phyloP scores from a whole-genome alignment of 2,797 vertebrate species.

The Arvicola amphibius region DNA sequence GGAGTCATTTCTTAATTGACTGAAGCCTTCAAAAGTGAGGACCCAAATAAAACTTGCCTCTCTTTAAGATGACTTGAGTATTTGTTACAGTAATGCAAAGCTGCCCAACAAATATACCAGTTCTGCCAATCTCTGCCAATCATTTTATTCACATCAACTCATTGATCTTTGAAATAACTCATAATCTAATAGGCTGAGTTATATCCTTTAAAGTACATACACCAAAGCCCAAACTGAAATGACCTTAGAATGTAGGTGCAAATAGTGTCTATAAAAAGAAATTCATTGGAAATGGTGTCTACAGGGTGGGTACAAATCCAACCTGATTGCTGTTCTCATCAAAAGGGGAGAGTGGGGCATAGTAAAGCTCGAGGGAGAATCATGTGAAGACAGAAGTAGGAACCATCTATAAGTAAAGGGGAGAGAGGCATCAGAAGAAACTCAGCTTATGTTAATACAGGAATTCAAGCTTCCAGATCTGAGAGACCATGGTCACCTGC shows the following conservation, averaged over 20 bases:
- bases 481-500: neutral
- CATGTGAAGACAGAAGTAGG: neutral
- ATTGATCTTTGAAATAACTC: neutral
- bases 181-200: fast-evolving
- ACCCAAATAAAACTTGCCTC: neutral
- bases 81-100: neutral
- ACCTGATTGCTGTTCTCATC: neutral
- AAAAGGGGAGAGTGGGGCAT: neutral
- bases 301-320: neutral
- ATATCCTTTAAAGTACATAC: neutral
- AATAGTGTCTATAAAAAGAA: neutral
- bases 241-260: neutral
- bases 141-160: fast-evolving
- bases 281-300: neutral
- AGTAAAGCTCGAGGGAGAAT: neutral
- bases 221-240: neutral
- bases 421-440: neutral
- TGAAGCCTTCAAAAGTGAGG: neutral
- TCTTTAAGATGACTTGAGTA: neutral
- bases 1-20: neutral
- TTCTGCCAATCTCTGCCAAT: neutral
- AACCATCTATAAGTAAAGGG: neutral
- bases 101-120: neutral
- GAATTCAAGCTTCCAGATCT: neutral
- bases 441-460: neutral